Percentiles rank a stretch among this genome's conserved stretches.
phyloP scores from a whole-genome alignment of 2,888 invertebrate species.

The Schizaphis graminum region DNA sequence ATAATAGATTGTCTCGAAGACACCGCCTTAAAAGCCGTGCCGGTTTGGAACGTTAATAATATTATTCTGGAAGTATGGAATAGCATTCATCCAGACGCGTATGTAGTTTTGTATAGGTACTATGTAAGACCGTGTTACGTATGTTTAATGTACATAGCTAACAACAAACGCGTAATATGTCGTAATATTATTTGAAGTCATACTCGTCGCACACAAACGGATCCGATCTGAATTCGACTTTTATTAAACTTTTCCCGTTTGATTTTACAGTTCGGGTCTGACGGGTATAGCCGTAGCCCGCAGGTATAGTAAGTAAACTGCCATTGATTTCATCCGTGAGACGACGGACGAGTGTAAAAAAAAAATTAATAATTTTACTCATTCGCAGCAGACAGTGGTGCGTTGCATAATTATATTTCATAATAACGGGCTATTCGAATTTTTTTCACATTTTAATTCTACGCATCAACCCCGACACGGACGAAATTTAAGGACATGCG shows the following conservation, averaged over 20 bases:
- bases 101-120: background rate
- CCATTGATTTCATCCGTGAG: background rate
- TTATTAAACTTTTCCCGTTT: background rate
- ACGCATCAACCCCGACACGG: background rate
- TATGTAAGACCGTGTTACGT: background rate
- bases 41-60: background rate
- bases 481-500: background rate
- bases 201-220: background rate
- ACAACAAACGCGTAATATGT: background rate
- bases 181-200: background rate
- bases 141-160: background rate
- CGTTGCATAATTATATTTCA: background rate
- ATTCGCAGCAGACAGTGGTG: background rate
- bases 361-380: background rate
- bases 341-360: background rate
- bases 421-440: background rate
- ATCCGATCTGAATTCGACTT: background rate
- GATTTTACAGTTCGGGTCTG: background rate
- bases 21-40: background rate
- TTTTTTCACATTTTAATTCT: background rate
- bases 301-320: background rate
- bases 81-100: background rate
- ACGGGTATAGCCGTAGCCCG: background rate
- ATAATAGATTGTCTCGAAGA: background rate
- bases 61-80: background rate